These are phyloP conservation scores for Sclerurus mexicanus DNA, from an alignment of 2,113 vertebrate species.

Conservation along the genomic window DNA sequence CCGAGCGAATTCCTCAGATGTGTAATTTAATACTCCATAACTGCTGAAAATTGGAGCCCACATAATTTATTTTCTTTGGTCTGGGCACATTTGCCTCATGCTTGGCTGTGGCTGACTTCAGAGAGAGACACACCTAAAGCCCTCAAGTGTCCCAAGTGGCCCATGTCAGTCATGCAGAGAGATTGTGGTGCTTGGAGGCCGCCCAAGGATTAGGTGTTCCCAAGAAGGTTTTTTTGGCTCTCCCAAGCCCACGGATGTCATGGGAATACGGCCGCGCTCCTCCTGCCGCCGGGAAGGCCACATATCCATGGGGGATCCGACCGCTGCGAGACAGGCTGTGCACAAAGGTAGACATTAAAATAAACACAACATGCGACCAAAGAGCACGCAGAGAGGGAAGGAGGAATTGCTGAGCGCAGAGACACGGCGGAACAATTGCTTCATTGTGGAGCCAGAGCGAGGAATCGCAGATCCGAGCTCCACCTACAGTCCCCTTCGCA, in stretches of 20 bases:
- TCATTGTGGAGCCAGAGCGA: conserved; percentile 75
- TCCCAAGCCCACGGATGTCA: conserved; percentile 75
- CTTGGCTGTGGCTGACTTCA: conserved; percentile 84
- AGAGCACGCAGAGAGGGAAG: conserved; percentile 61
- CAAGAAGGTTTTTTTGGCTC: conserved; percentile 80
- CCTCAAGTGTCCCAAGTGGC: conserved; percentile 84
- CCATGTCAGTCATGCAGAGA: conserved; percentile 78
- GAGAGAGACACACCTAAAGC: conserved; percentile 92
- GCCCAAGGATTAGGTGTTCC: conserved; percentile 95
- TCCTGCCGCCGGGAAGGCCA: conserved; percentile 67
- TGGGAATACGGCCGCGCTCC: conserved; percentile 80
- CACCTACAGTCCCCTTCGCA: conserved; percentile 88
- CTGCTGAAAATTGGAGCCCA: conserved; percentile 83
- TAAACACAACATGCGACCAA: conserved; percentile 80
- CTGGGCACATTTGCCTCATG: conserved; percentile 83
- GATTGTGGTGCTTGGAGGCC: conserved; percentile 83
- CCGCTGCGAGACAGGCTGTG: conserved; percentile 77
- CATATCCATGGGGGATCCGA: conserved; percentile 78
- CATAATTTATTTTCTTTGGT: conserved; percentile 90
- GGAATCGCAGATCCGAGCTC: conserved; percentile 88
- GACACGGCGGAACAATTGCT: conserved; percentile 80
- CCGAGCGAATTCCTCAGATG: conserved; percentile 67
- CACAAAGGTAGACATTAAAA: conserved; percentile 84
- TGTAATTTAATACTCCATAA: conserved; percentile 83
- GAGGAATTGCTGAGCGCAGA: conserved; percentile 59